Evolutionary conservation across 2,113 vertebrate species (phyloP), one percentile per base, ranked within the genome.

Genomic region (Naja naja): DNA sequence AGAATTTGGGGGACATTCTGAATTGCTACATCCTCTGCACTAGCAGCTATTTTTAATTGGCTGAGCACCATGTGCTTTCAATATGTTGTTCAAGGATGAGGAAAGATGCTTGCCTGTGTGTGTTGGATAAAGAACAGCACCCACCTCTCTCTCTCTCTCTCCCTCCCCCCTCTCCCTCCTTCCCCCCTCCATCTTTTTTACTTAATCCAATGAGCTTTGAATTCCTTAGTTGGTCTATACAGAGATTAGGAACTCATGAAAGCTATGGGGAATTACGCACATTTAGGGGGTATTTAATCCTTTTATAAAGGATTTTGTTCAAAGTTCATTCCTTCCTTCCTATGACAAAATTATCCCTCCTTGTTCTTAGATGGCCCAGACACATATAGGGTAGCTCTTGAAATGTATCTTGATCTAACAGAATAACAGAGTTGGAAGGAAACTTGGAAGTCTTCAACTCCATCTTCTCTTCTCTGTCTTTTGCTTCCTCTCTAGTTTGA

Each of bases 241-340:
- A 96, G 97, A 98, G 97, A 98, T 98, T 97, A 98, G 96, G 96
- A 97, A 96, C 94, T 91, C 43, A 94, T 97, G 92, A 96, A 97
- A 97, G 97, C 97, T 94, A 95, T 95, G 96, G n/a, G 89, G 97
- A 97, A 98, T 97, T 96, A 97, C 95, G 96, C 96, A 97, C 97
- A 96, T 98, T 98, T 97, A 98, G 97, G 96, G 95, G 97, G 97
- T 97, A 98, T 96, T 95, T 96, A 97, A 98, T 98, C 97, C 96
- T 94, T 94, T 96, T 96, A 95, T 97, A 95, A 96, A 97, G 97
- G 96, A 94, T 94, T 97, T 97, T 95, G 93, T 96, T 97, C 87
- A 0, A 86, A 92, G 96, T 52, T 52, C 93, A 94, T 95, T 94
- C 94, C 96, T 97, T 96, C 95, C 96, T 96, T 94, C 97, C 96